Percentiles rank a stretch among this genome's conserved stretches.
phyloP scores from a whole-genome alignment of 2,113 vertebrate genomes.

The Hemibates koningsi region DNA sequence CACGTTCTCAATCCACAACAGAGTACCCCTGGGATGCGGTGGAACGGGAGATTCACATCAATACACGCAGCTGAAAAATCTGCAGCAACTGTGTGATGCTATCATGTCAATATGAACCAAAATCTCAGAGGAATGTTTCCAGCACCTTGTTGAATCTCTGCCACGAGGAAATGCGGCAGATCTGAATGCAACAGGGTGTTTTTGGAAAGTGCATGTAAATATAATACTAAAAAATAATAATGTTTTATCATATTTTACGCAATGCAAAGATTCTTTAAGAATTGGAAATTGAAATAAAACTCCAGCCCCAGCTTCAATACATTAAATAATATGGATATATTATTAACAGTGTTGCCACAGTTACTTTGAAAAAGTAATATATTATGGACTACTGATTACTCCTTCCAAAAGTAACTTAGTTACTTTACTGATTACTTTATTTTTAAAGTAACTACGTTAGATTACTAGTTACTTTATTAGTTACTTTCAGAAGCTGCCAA shows the following conservation, averaged over 20 bases:
- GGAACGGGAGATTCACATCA: background rate
- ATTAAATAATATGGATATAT: background rate
- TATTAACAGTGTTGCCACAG: background rate
- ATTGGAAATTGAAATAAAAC: background rate
- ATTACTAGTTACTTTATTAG: no score
- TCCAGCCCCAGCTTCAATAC: background rate
- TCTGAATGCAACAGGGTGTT: background rate
- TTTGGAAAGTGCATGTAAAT: background rate
- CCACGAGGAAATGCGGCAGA: background rate
- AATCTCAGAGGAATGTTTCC: background rate
- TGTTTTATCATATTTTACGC: background rate
- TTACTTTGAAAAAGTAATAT: background rate
- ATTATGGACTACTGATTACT: background rate
- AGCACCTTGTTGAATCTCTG: background rate
- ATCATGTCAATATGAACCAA: background rate
- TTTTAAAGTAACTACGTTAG: no score
- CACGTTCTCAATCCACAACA: background rate
- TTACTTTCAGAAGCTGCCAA: no score
- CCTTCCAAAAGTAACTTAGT: no score
- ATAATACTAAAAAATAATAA: background rate
- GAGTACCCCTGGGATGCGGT: background rate
- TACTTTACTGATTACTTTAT: no score
- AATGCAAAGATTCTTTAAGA: background rate
- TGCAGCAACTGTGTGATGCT: background rate
- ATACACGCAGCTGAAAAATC: background rate